A percentile compares a stretch with the other conserved stretches of the same genome.
These are phyloP conservation scores for Pempheris klunzingeri DNA, from an alignment of 2,797 vertebrate species.

Conservation along the genomic window DNA sequence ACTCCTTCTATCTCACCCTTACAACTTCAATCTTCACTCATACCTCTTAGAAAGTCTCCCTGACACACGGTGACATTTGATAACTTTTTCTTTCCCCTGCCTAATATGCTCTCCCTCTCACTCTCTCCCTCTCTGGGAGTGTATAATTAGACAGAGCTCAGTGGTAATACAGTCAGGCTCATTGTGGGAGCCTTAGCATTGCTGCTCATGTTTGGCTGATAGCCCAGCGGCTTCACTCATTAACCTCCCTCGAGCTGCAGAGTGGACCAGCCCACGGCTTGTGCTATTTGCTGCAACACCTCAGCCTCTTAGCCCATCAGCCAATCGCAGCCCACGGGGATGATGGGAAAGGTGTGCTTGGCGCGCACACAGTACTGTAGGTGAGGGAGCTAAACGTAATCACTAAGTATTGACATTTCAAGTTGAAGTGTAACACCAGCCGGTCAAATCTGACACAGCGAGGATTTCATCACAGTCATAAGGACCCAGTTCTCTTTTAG, in stretches of 20 bases:
- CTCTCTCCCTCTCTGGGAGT: conserved; percentile 74
- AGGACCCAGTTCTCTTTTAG: conserved; percentile 55
- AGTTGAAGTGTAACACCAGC: conserved; percentile 46
- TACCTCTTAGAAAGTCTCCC: conserved; percentile 65
- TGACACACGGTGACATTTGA: conserved; percentile 72
- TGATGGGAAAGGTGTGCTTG: conserved; percentile 65
- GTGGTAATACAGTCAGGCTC: conserved; percentile 87
- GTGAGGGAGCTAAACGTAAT: conserved; percentile 56
- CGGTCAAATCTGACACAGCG: conserved; percentile 46
- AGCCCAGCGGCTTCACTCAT: conserved; percentile 86
- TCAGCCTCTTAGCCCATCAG: conserved; percentile 67
- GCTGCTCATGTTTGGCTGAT: conserved; percentile 85
- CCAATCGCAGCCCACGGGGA: conserved; percentile 59
- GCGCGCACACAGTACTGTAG: conserved; percentile 24
- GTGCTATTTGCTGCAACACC: conserved; percentile 79
- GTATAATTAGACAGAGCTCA: conserved; percentile 88
- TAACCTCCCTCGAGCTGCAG: conserved; percentile 87
- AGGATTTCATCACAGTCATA: conserved; percentile 47
- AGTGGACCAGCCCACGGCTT: conserved; percentile 75
- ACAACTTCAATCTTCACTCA: conserved; percentile 76
- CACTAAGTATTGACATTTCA: conserved; percentile 32
- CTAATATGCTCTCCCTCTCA: conserved; percentile 64
- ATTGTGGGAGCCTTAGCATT: conserved; percentile 86
- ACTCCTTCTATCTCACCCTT: conserved; percentile 75
- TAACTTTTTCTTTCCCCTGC: conserved; percentile 71